These are phyloP conservation scores for Camptogramma bilineatum DNA, from an alignment of 2,888 invertebrate species.

Conservation along the genomic window DNA sequence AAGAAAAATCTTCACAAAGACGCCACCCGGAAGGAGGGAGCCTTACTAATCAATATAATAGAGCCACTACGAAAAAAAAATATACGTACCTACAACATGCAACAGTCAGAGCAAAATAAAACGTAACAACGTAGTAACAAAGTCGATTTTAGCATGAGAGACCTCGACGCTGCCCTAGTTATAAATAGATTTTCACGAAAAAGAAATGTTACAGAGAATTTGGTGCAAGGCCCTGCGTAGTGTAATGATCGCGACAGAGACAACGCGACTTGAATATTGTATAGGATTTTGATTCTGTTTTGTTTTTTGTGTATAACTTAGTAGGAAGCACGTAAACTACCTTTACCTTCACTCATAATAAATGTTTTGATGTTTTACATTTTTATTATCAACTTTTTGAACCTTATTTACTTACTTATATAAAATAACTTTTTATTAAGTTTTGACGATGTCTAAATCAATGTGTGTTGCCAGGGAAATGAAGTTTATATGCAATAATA, in stretches of 20 bases:
- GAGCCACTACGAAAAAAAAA: slow-evolving; percentile 83
- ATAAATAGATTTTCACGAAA: slow-evolving; percentile 86
- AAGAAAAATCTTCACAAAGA: slow-evolving; percentile 75
- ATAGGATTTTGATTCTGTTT: slow-evolving; percentile 33
- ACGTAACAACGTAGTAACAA: slow-evolving; percentile 46
- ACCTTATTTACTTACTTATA: no score
- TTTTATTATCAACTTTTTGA: neutral
- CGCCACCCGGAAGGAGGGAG: slow-evolving; percentile 74
- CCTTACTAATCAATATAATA: slow-evolving; percentile 85
- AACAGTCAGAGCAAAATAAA: slow-evolving; percentile 47
- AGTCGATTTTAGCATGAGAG: slow-evolving; percentile 52
- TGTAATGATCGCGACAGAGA: slow-evolving; percentile 59
- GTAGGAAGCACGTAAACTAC: neutral
- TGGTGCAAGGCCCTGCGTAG: slow-evolving; percentile 79
- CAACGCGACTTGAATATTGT: slow-evolving; percentile 44
- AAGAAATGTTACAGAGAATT: slow-evolving; percentile 85
- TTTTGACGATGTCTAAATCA: neutral
- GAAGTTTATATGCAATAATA: neutral
- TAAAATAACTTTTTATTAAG: no score
- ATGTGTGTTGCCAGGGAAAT: neutral
- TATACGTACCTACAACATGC: slow-evolving; percentile 65
- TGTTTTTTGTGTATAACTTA: slow-evolving; percentile 23
- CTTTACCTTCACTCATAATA: neutral
- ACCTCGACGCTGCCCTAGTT: slow-evolving; percentile 80
- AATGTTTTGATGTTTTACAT: neutral